Evolutionary conservation across 2,797 vertebrate species (phyloP).

Genomic region (Poeciliopsis presidionis): DNA sequence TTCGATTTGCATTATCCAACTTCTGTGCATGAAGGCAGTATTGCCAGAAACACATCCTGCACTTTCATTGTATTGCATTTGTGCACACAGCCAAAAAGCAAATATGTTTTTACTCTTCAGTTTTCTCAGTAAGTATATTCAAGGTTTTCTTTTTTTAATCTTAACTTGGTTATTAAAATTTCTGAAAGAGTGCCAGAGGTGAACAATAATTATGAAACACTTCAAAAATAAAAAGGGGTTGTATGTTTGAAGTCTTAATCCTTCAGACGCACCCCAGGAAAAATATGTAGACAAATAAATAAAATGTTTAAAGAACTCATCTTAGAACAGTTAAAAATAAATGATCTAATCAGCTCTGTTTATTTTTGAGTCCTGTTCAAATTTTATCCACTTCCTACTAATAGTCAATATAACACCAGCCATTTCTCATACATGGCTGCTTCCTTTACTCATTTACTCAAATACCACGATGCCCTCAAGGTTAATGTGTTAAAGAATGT

Average conservation of each 20-base stretch:
- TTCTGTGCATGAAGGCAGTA: background rate
- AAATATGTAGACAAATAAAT: conserved; percentile 6
- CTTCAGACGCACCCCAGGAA: background rate
- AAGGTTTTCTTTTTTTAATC: background rate
- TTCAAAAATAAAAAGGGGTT: background rate
- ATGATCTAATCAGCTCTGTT: background rate
- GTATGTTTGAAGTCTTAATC: background rate
- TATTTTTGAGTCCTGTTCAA: background rate
- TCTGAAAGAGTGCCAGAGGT: background rate
- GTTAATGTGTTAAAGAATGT: background rate
- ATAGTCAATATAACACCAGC: background rate
- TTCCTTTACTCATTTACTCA: background rate
- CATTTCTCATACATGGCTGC: background rate
- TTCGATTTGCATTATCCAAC: background rate
- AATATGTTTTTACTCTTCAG: background rate
- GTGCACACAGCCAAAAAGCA: background rate
- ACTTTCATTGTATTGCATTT: background rate
- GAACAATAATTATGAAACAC: background rate
- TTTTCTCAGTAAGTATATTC: conserved; percentile 3
- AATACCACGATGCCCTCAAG: background rate
- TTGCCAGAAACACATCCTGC: background rate
- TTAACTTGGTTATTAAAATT: background rate
- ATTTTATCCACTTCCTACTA: background rate
- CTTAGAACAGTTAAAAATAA: too few species aligned
- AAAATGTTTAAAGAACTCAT: background rate